phyloP scores from a whole-genome alignment of 2,888 invertebrate genomes.

The Aphodius sticticus region DNA sequence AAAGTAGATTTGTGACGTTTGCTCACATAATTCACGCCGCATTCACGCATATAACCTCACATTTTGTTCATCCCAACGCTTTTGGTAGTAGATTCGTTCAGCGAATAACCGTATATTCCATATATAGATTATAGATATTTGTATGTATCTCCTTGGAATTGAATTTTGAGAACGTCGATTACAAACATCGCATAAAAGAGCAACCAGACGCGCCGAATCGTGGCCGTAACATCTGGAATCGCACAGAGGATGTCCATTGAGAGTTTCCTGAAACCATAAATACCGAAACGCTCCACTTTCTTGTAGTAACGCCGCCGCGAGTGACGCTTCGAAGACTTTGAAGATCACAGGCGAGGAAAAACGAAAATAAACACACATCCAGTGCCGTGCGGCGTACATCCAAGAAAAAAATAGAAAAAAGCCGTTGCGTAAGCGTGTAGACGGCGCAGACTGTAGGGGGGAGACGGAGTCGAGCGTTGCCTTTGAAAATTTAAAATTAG shows the following conservation, averaged over 20 bases:
- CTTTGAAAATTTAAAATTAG: not conserved
- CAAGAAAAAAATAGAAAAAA: constrained; percentile 1
- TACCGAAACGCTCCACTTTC: not conserved
- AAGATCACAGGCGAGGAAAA: not conserved
- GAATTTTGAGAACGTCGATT: not conserved
- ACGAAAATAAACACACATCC: not conserved
- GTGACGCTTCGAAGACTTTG: not conserved
- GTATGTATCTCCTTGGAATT: not conserved
- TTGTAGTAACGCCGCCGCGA: not conserved
- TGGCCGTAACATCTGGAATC: not conserved
- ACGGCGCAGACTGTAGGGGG: not conserved
- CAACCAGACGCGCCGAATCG: not conserved
- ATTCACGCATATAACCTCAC: too few relatives aligned
- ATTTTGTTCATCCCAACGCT: too few relatives aligned
- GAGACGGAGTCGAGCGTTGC: constrained; percentile 4
- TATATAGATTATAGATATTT: too few relatives aligned
- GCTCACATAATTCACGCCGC: too few relatives aligned
- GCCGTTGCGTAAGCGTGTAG: not conserved
- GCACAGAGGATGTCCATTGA: not conserved
- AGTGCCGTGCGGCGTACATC: not conserved
- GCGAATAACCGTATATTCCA: too few relatives aligned
- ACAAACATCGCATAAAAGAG: not conserved
- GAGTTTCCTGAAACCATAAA: not conserved
- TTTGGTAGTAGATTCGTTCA: too few relatives aligned
- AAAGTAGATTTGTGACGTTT: too few relatives aligned